Evolutionary conservation across 2,888 invertebrate species (phyloP), one percentile per base, ranked within the genome.

Genomic region (Pristionchus entomophagus): DNA sequence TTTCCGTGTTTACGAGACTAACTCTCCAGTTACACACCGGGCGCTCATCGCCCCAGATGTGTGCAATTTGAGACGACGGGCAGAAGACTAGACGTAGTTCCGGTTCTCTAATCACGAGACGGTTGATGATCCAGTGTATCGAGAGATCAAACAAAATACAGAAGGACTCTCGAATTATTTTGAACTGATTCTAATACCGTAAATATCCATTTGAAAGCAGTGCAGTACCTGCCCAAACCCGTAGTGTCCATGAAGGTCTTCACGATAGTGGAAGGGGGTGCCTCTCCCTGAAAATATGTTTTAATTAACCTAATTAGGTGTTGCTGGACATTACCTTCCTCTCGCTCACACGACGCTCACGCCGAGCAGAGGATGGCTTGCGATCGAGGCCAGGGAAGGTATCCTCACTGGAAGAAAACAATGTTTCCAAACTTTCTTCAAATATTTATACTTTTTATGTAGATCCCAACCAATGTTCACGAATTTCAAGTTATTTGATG

Each of bases 241-340:
- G 38, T 38, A 38, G n/a, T n/a, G n/a, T 82, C 82, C n/a, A 82
- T n/a, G 41, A 82, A 82, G n/a, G 82, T 32, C 59, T 82, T 82
- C 41, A 82, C 82, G n/a, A 82, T 59, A 17, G 82, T 59, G 5
- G 82, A 53, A 19, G 78, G 78, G 51, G 82, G 82, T 59, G 82
- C 82, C 82, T 82, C 82, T 82, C 82, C 82, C 82, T 73, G 41
- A 0, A 73, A 73, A 14, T n/a, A n/a, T 65, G 65, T n/a, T 22
- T 65, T 69, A 41, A 69, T 41, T 38, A n/a, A 73, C 35, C 19
- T 38, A 73, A 45, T 73, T 41, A 41, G 22, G 45, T 10, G 14
- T 45, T 19, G 32, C 65, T 73, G 38, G n/a, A n/a, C n/a, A n/a
- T n/a, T n/a, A 73, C 73, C 73, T 82, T 82, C 82, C 82, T 82